phyloP scores from a whole-genome alignment of 1,140 invertebrate species.

The Diabrotica virgifera region DNA sequence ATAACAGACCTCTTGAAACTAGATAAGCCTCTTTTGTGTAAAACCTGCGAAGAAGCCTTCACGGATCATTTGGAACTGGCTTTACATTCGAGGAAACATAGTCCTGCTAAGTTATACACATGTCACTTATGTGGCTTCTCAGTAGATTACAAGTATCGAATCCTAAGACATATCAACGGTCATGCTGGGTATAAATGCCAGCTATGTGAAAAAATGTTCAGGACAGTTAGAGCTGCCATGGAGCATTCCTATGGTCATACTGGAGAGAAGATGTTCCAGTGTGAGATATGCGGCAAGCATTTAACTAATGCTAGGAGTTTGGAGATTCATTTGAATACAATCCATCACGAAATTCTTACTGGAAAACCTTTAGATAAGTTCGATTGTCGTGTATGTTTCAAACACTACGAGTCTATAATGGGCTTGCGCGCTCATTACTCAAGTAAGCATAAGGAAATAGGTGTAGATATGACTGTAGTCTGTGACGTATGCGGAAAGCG shows the following conservation, averaged over 20 bases:
- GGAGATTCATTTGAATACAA: slow-evolving; percentile 29
- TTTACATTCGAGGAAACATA: slow-evolving; percentile 15
- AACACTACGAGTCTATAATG: slow-evolving; percentile 32
- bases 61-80: slow-evolving; percentile 1
- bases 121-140: slow-evolving; percentile 14
- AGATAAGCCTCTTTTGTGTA: slow-evolving; percentile 5
- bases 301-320: slow-evolving; percentile 33
- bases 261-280: slow-evolving; percentile 63
- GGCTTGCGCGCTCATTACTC: slow-evolving; percentile 32
- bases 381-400: slow-evolving; percentile 33
- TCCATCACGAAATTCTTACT: slow-evolving; percentile 34
- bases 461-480: slow-evolving; percentile 12
- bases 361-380: slow-evolving; percentile 30
- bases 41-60: not conserved
- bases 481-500: slow-evolving; percentile 75
- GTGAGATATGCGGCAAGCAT: slow-evolving; percentile 64
- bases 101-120: not conserved
- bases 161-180: slow-evolving; percentile 9
- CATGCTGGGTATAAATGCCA: slow-evolving; percentile 13
- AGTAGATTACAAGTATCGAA: slow-evolving; percentile 5
- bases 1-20: slow-evolving; percentile 10
- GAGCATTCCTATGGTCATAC: slow-evolving; percentile 51
- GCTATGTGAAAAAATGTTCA: slow-evolving; percentile 14
- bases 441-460: slow-evolving; percentile 28
- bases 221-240: not conserved